Evolutionary conservation across 1,140 invertebrate genomes (phyloP), one percentile per base, ranked within the genome.

Genomic region (Notospermus geniculatus): DNA sequence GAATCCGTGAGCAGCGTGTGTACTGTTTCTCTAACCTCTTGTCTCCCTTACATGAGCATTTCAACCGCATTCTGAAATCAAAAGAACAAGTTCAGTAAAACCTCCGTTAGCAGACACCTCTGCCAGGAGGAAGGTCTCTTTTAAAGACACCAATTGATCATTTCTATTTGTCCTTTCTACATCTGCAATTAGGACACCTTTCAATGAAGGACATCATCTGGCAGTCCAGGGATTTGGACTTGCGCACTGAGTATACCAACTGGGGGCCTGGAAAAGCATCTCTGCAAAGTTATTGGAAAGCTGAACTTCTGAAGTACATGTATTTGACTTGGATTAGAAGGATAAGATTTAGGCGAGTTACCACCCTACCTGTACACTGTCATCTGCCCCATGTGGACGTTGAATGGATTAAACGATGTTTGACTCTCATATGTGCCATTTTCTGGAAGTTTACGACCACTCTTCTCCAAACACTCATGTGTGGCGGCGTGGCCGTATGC

Each of bases 341-440:
- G 23, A 45, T 32, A 46, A 25, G 17, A 11, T 1, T 22, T 5
- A n/a, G 22, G 22, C n/a, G n/a, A n/a, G n/a, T n/a, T 36, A 15
- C 32, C 27, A 43, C 9, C 23, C 36, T 67, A 78, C 70, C 84
- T 77, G 71, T 84, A 84, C 0, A 85, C 73, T 13, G 83, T 84
- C 79, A 84, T 82, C 65, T 83, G 81, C 7, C 84, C 84, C 83
- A 85, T 84, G 32, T 81, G 78, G 0, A 83, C 61, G 57, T 80
- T 77, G 58, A 82, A 84, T 0, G 80, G 78, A 64, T 81, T 77
- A 57, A 78, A 80, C 1, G 67, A 68, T 17, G 71, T 65, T 45
- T 76, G 72, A 25, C 68, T 72, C 50, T 77, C 60, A 53, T 73
- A 73, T 7, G 53, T 54, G 1, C 66, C 72, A 13, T 63, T 61